A percentile compares a stretch with the other conserved stretches of the same genome.
These are phyloP conservation scores for Subacronicta megacephala DNA, from an alignment of 2,888 invertebrate genomes.

Conservation along the genomic window DNA sequence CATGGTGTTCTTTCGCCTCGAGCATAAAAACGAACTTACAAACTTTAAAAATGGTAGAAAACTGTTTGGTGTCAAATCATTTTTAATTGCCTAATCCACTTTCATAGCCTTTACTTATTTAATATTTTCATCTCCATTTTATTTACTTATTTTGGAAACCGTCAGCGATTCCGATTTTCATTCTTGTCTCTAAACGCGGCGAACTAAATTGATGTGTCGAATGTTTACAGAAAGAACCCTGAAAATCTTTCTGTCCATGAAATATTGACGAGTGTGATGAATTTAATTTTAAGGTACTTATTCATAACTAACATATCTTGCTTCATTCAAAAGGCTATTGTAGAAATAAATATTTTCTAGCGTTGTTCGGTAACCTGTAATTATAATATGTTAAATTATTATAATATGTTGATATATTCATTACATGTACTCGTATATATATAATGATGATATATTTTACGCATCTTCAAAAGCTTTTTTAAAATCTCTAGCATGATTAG, in stretches of 20 bases:
- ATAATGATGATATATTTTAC: too few species aligned
- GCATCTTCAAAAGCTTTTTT: too few species aligned
- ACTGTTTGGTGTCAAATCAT: slow-evolving; percentile 70
- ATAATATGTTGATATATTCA: too few species aligned
- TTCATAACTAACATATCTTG: slow-evolving; percentile 19
- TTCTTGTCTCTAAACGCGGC: slow-evolving; percentile 10
- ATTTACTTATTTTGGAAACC: slow-evolving; percentile 3
- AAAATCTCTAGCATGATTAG: too few species aligned
- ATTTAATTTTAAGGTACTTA: slow-evolving; percentile 19
- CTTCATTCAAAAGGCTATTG: slow-evolving; percentile 12
- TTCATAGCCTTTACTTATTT: slow-evolving; percentile 12
- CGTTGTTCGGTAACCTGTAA: too few species aligned
- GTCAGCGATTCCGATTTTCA: slow-evolving; percentile 4
- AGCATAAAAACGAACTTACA: slow-evolving; percentile 74
- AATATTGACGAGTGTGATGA: slow-evolving; percentile 43
- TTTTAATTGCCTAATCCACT: slow-evolving; percentile 21
- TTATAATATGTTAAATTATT: too few species aligned
- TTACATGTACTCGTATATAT: too few species aligned
- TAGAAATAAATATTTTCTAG: neutral
- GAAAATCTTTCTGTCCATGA: slow-evolving; percentile 43
- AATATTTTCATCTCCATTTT: slow-evolving; percentile 4
- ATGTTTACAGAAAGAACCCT: slow-evolving; percentile 44
- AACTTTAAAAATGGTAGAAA: slow-evolving; percentile 62
- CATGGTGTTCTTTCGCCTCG: slow-evolving; percentile 69
- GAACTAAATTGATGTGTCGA: slow-evolving; percentile 41